Conservation (phyloP, 2,113 vertebrate genomes). For the Cyrtonyx montezumae region DNA sequence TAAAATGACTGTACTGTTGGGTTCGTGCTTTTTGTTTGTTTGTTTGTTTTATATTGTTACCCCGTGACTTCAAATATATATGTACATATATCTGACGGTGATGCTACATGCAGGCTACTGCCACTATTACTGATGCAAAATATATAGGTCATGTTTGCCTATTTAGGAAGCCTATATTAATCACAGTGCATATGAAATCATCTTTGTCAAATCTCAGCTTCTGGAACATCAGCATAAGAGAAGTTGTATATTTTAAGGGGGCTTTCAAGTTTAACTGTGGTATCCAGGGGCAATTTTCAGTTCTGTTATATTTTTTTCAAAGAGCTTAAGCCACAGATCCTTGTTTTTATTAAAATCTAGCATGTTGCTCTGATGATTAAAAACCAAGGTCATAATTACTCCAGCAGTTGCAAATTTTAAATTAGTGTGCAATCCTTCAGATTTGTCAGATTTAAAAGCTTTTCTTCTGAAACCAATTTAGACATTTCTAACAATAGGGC, state of each 20-base stretch:
- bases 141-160: neutral
- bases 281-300: neutral
- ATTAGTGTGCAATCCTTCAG: neutral
- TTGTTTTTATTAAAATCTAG: neutral
- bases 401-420: neutral
- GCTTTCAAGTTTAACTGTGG: neutral
- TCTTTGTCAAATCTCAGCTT: neutral
- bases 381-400: neutral
- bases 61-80: neutral
- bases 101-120: rapidly evolving
- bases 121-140: neutral
- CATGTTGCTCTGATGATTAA: neutral
- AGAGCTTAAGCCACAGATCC: neutral
- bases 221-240: neutral
- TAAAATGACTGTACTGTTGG: neutral
- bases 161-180: neutral
- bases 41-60: neutral
- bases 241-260: neutral
- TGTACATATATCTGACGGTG: too few relatives aligned
- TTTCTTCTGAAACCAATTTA: neutral
- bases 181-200: neutral
- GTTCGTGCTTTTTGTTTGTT: neutral
- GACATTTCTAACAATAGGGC: neutral
- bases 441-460: neutral
- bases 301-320: neutral